Percentiles rank a stretch among this genome's conserved stretches.
phyloP scores from a whole-genome alignment of 2,797 vertebrate species.

The Gallirallus australis region DNA sequence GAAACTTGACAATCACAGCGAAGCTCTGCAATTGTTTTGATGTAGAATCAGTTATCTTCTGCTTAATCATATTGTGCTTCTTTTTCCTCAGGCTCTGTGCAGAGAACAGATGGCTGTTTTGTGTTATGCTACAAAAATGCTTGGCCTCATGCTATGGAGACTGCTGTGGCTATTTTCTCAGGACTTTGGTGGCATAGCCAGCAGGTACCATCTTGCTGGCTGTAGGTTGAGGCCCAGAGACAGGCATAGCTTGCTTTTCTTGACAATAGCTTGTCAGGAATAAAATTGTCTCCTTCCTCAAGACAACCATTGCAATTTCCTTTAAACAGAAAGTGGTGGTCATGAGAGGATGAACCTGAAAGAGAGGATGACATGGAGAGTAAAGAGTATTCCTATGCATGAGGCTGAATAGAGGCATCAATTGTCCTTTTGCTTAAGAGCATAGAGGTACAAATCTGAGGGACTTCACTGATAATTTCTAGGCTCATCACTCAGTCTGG shows the following conservation, averaged over 20 bases:
- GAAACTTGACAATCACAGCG: background rate
- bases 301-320: background rate
- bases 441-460: background rate
- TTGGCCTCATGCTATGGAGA: background rate
- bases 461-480: background rate
- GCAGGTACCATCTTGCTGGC: background rate
- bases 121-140: background rate
- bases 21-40: background rate
- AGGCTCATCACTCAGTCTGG: background rate
- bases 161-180: background rate
- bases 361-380: background rate
- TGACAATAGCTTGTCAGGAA: background rate
- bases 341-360: background rate
- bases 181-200: background rate
- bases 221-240: background rate
- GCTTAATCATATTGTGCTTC: background rate
- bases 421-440: background rate
- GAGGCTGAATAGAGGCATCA: background rate
- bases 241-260: background rate
- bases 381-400: background rate
- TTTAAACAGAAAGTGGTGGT: background rate
- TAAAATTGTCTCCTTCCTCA: background rate
- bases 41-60: background rate
- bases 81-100: background rate
- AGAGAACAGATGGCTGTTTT: slow-evolving; percentile 10